Base-by-base conservation (phyloP, 30 jellyfish, hydroid and myxozoan genomes). In the Aurelia aurita region DNA sequence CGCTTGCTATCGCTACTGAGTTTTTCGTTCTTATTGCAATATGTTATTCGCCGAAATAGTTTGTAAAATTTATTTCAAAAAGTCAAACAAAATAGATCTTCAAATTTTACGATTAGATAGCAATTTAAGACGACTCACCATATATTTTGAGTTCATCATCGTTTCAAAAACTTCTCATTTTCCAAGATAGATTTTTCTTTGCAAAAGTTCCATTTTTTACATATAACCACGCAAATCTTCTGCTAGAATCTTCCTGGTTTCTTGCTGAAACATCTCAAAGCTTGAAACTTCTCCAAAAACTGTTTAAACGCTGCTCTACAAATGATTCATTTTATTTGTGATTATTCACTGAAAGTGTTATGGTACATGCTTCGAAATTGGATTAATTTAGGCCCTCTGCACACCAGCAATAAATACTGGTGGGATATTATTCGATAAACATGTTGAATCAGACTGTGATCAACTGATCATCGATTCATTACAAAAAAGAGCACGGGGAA, bases 71-170 rank as follows among this genome's bases (percentile, higher is more conserved):
- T 39, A 2, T 39, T 4, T 39, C 16, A 39, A 39, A 39, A 39
- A 39, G 15, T 15, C 18, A 4, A 6, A 39, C 0, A 15, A 39
- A 39, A 14, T 39, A 15, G 9, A 39, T 39, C 16, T 5, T 39
- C 51, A 6, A 39, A 39, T 39, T n/a, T 39, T 39, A 39, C 2
- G 13, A 39, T 39, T 9, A 39, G 51, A 39, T 9, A 39, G 51
- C 16, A 7, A 39, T 31, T 1, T 4, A 58, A 22, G 12, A n/a
- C 1, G 11, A 67, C 59, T 67, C 28, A 67, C 79, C 59, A 26
- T 67, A 13, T 28, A 28, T 67, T 67, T 67, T 18, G 79, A 67
- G 59, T 67, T 67, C 79, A 67, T 67, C 79, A 67, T 67, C 20
- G 43, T 32, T 26, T 39, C 51, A 39, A 39, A 39, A 8, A 3